Percentiles rank a stretch among this genome's conserved stretches.
phyloP scores from a whole-genome alignment of 2,113 vertebrate genomes.

The Alligator mississippiensis region DNA sequence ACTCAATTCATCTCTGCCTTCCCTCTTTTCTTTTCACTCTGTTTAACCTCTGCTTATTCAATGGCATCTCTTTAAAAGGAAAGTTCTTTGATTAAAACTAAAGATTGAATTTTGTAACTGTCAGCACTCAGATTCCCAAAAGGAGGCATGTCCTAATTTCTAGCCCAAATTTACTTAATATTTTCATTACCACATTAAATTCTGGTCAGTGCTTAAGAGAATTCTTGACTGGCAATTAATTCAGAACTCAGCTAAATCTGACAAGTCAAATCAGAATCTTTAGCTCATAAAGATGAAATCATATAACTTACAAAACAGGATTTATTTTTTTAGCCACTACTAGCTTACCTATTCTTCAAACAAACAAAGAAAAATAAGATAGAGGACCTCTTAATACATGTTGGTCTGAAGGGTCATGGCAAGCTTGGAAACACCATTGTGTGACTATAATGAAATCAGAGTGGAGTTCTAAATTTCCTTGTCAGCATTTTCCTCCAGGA shows the following conservation, averaged over 20 bases:
- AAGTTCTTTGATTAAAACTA: background rate
- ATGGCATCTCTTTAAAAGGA: background rate
- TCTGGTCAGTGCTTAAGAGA: background rate
- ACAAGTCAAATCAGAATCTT: background rate
- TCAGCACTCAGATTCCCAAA: background rate
- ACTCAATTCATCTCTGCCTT: background rate
- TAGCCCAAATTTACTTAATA: background rate
- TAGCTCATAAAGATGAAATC: background rate
- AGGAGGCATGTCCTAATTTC: accelerated
- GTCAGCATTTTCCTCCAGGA: background rate
- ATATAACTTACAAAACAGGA: background rate
- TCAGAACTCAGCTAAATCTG: background rate
- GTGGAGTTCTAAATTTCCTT: background rate
- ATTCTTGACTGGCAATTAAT: background rate
- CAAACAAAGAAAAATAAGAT: background rate
- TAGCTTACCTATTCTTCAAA: background rate
- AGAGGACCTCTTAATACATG: background rate
- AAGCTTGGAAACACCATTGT: background rate
- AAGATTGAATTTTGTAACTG: background rate
- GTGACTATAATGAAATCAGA: background rate
- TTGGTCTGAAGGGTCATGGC: background rate
- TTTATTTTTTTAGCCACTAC: background rate
- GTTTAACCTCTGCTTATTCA: background rate
- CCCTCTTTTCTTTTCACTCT: accelerated
- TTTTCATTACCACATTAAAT: background rate